Evolutionary conservation across 2,888 invertebrate genomes (phyloP).

Genomic region (Neria commutata): DNA sequence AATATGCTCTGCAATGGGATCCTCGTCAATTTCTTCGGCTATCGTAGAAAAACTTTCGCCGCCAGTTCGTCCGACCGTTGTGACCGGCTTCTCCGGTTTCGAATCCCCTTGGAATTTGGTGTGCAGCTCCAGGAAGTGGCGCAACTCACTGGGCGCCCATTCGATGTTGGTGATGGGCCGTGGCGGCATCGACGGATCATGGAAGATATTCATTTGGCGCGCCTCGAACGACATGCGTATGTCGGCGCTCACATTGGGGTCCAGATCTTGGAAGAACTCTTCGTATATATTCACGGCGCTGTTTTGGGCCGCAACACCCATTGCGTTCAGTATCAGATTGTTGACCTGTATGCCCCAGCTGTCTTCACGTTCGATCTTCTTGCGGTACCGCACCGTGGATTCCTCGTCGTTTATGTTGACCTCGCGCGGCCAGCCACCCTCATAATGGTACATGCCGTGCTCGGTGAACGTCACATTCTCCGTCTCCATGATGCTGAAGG

Average conservation of each 20-base stretch:
- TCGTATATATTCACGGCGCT: slow-evolving; percentile 82
- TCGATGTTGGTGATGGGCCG: slow-evolving; percentile 67
- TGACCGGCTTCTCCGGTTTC: not conserved
- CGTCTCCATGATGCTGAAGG: slow-evolving; percentile 47
- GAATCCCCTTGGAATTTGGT: slow-evolving; percentile 32
- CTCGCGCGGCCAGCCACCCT: slow-evolving; percentile 88
- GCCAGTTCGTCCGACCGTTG: not conserved
- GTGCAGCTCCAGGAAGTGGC: slow-evolving; percentile 45
- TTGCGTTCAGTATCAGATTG: slow-evolving; percentile 36
- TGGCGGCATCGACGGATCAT: slow-evolving; percentile 63
- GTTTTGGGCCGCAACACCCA: slow-evolving; percentile 66
- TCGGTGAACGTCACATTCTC: slow-evolving; percentile 49
- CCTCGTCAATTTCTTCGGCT: not conserved
- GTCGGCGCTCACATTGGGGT: slow-evolving; percentile 56
- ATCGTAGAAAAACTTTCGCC: not conserved
- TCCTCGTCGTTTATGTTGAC: slow-evolving; percentile 71
- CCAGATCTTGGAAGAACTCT: slow-evolving; percentile 71
- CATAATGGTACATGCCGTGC: slow-evolving; percentile 73
- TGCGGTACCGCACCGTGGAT: slow-evolving; percentile 73
- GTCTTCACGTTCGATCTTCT: slow-evolving; percentile 82
- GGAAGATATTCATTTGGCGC: slow-evolving; percentile 72
- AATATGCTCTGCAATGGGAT: not conserved
- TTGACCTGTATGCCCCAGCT: slow-evolving; percentile 70
- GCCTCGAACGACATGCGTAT: slow-evolving; percentile 67
- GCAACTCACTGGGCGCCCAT: slow-evolving; percentile 69